A percentile compares a stretch with the other conserved stretches of the same genome.
Conservation (phyloP, 2,888 invertebrate genomes). For the Dolichopus griseipennis region DNA sequence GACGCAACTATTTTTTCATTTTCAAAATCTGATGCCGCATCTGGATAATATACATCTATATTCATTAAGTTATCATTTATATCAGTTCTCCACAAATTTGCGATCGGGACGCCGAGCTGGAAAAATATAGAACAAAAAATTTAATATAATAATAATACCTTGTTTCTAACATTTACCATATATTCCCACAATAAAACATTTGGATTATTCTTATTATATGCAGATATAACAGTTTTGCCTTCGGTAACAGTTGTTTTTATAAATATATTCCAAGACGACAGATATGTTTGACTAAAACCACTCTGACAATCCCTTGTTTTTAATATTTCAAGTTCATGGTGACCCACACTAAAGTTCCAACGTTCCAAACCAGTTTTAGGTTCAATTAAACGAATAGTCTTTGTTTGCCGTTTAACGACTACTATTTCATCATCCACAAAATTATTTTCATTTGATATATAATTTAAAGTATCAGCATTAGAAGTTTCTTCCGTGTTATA, state of each 20-base stretch:
- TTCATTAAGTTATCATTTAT: constrained; percentile 55
- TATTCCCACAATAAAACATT: constrained; percentile 61
- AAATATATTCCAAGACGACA: constrained; percentile 45
- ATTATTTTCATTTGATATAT: constrained; percentile 29
- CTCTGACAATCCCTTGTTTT: constrained; percentile 47
- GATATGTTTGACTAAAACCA: constrained; percentile 32
- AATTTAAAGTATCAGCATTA: constrained; percentile 10
- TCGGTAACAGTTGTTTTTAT: constrained; percentile 62
- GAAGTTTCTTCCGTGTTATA: constrained; percentile 33
- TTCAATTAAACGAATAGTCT: constrained; percentile 84
- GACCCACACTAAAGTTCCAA: constrained; percentile 94
- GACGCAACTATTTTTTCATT: constrained; percentile 47
- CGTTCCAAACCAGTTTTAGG: constrained; percentile 76
- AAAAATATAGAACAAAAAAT: constrained; percentile 23
- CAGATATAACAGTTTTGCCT: constrained; percentile 60
- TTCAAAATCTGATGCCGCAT: constrained; percentile 43
- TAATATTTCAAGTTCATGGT: constrained; percentile 65
- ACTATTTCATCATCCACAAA: constrained; percentile 51
- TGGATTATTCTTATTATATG: constrained; percentile 52
- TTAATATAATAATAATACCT: not conserved
- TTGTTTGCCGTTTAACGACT: constrained; percentile 71
- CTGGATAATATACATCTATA: constrained; percentile 64
- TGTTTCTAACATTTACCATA: constrained; percentile 44
- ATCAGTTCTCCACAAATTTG: constrained; percentile 73
- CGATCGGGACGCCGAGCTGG: constrained; percentile 75